These are phyloP conservation scores for Austrofundulus limnaeus DNA, from an alignment of 2,113 vertebrate species.

Conservation along the genomic window DNA sequence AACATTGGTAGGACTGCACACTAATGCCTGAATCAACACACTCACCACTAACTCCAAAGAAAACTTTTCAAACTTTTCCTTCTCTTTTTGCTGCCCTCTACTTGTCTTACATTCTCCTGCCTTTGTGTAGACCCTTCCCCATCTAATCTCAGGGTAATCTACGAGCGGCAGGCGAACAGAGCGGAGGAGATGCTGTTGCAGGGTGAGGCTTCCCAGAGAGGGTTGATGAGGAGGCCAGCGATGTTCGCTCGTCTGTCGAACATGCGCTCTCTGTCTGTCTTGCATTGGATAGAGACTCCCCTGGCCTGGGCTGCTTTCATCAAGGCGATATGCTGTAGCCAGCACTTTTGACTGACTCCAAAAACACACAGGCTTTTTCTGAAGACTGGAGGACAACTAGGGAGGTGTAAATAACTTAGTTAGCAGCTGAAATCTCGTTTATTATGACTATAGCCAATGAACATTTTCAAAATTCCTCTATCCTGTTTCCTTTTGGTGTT, in stretches of 20 bases:
- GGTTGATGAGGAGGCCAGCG: constrained; percentile 71
- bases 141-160: constrained; percentile 50
- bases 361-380: constrained; percentile 36
- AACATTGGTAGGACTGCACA: too few relatives aligned
- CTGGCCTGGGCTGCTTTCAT: constrained; percentile 63
- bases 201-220: constrained; percentile 74
- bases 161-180: constrained; percentile 31
- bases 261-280: constrained; percentile 67
- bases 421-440: constrained; percentile 5
- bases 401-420: constrained; percentile 48
- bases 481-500: neutral
- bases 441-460: neutral
- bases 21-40: too few relatives aligned
- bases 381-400: constrained; percentile 40
- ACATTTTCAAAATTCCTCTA: neutral
- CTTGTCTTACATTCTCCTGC: constrained; percentile 33
- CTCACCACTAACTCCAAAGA: neutral
- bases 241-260: constrained; percentile 72
- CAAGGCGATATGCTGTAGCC: constrained; percentile 69
- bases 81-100: constrained; percentile 18
- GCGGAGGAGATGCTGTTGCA: constrained; percentile 54
- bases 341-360: constrained; percentile 58
- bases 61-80: neutral
- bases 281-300: constrained; percentile 62
- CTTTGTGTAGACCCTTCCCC: constrained; percentile 44